Base-by-base conservation (phyloP, 2,797 vertebrate species). In the Perodicticus potto region DNA sequence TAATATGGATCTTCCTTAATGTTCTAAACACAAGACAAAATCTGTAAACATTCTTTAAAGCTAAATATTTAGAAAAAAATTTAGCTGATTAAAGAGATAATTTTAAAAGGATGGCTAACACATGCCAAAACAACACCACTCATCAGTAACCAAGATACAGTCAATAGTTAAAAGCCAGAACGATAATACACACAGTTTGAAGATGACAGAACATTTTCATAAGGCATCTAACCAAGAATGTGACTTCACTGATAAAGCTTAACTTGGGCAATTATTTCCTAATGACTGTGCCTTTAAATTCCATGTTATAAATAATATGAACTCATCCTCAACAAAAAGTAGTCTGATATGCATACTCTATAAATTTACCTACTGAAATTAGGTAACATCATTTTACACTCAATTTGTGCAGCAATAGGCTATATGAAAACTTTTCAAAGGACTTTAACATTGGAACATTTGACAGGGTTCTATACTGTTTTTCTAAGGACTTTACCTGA, bases 11-110 rank as follows among this genome's bases (percentile, higher is more conserved):
- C 93, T 89, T 94, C 81, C 70, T 94, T 96, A 77, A 93, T 43
- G 27, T 92, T 83, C 70, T n/a, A 93, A 95, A 86, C 12, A 94
- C 37, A 95, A 77, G 89, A 65, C 43, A 57, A 87, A 95, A 70
- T 29, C 23, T 96, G 95, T 93, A 95, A 96, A 94, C 37, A 57
- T 80, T 91, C 90, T 45, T 95, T 76, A 91, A 86, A 77, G 25
- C 32, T 69, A 80, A 84, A 32, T 93, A 84, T 86, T 92, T 93
- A 55, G 49, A 85, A 95, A 88, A 49, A 93, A 86, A 19, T 90
- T 88, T 74, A 80, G 29, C 84, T 59, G 14, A 82, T 85, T 53
- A 77, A 93, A 96, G 37, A 43, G n/a, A 37, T 20, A 61, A 45
- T 53, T 70, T 82, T 87, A 78, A 85, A 95, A 96, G 27, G 23